Evolutionary conservation across 2,113 vertebrate genomes (phyloP), one percentile per base, ranked within the genome.

Genomic region (Phylloscopus trochilus): DNA sequence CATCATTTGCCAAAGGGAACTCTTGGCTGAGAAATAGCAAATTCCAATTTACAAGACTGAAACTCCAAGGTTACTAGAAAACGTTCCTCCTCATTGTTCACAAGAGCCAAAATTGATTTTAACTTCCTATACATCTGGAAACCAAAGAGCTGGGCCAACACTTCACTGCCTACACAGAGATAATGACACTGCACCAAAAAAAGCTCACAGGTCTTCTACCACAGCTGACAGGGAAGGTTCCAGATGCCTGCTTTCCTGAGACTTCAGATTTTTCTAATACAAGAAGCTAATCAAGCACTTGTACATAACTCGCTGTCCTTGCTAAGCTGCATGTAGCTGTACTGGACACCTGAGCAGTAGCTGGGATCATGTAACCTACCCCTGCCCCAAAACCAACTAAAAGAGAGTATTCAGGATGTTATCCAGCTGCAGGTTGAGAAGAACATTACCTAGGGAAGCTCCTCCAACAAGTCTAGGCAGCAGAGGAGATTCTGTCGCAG

Each of bases 221-320:
- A 28, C 9, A 23, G 31, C 31, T 74, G 39, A n/a, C n/a, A 74
- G 16, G 20, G 18, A 67, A 77, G 19, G 19, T 39, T 69, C 33
- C 49, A 76, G 43, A 39, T 6, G 31, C 35, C 27, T 55, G 15
- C n/a, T 91, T 80, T 46, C 5, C 3, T 17, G 30, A 63, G 12
- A 68, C 18, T 52, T 35, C 22, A 19, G 35, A 2, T 44, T 73
- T n/a, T 73, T 77, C 31, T 69, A 41, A 59, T 8, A 26, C 1
- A 5, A 68, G n/a, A 47, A 69, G 14, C 8, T 53, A 43, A 43
- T 17, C 13, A 46, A 77, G 16, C 43, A 60, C 5, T 37, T 23
- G 10, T 6, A 22, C 0, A 0, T 35, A 39, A 72, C 17, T 56
- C 0, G 0, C 22, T 33, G 8, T 52, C 47, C 30, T 75, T 44